Base-by-base conservation (phyloP, 2,888 invertebrate species). In the Perdita meconis region DNA sequence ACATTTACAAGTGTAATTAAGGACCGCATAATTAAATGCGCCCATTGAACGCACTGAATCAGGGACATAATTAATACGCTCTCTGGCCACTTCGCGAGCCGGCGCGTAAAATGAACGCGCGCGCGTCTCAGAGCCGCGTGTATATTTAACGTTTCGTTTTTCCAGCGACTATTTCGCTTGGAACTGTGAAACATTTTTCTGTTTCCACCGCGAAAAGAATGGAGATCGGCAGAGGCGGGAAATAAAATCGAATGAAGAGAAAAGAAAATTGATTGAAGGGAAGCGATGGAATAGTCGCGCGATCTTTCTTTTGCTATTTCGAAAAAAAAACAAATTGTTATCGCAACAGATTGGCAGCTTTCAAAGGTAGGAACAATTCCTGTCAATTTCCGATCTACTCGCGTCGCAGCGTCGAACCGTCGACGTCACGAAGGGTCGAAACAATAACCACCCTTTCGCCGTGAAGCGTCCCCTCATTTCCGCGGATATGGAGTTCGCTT, bases 11-110 rank as follows among this genome's bases (percentile, higher is more conserved):
- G 36, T 38, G 51, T 26, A 66, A 71, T 66, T 57, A 66, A 44
- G 56, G 57, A 16, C 24, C 51, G 66, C 57, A 19, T 69, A 63
- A 57, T 66, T 56, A 71, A 71, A 66, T 42, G 24, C 42, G 47
- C 47, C 66, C 34, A 26, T 51, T 19, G 40, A 6, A 34, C 50
- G 19, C 4, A 50, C 40, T 42, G 16, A 12, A 42, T 57, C 66
- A 50, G 19, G 19, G 40, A 10, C 34, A 44, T 22, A 53, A 67
- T 71, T 53, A 67, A 53, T 67, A 34, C 22, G 30, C 24, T 55
- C 26, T 40, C 12, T 1, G 4, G 42, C 2, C 1, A 19, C 6
- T 12, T n/a, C 34, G 22, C 26, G 8, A 1, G 13, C 3, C 30
- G 13, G 2, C 26, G n/a, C n/a, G n/a, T n/a, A n/a, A n/a, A 44